Evolutionary conservation across 2,888 invertebrate species (phyloP).

Genomic region (Holacanthella duospinosa): DNA sequence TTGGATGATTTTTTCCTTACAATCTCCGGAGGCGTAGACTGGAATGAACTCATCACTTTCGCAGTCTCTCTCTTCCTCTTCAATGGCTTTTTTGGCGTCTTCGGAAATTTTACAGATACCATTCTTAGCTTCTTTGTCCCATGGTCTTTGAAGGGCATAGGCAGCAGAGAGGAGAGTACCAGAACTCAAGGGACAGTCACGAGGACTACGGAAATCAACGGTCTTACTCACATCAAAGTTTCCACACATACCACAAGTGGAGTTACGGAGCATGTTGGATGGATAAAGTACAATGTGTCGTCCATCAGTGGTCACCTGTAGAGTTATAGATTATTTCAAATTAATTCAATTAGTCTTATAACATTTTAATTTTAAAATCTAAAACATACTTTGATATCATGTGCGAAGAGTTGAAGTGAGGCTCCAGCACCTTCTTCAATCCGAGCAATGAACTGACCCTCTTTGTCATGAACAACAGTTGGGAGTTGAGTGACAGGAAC

Average conservation of each 20-base stretch:
- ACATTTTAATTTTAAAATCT: too few relatives aligned
- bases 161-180: conserved; percentile 32
- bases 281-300: conserved; percentile 27
- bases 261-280: conserved; percentile 27
- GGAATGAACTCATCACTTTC: neutral
- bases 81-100: neutral
- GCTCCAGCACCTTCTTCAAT: neutral
- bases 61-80: conserved; percentile 2
- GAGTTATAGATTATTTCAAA: too few relatives aligned
- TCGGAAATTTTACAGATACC: neutral
- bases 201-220: conserved; percentile 32
- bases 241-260: conserved; percentile 30
- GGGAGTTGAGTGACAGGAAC: neutral
- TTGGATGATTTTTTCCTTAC: neutral
- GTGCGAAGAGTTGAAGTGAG: neutral
- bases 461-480: neutral
- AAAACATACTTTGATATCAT: neutral
- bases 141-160: conserved; percentile 7
- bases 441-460: neutral
- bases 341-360: too few relatives aligned
- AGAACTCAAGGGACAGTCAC: conserved; percentile 32
- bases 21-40: neutral
- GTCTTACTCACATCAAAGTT: conserved; percentile 35
- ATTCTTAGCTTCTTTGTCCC: conserved; percentile 12
- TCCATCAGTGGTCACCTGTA: conserved; percentile 32